Base-by-base conservation (phyloP, 2,797 vertebrate species). In the Pipistrellus pipistrellus region DNA sequence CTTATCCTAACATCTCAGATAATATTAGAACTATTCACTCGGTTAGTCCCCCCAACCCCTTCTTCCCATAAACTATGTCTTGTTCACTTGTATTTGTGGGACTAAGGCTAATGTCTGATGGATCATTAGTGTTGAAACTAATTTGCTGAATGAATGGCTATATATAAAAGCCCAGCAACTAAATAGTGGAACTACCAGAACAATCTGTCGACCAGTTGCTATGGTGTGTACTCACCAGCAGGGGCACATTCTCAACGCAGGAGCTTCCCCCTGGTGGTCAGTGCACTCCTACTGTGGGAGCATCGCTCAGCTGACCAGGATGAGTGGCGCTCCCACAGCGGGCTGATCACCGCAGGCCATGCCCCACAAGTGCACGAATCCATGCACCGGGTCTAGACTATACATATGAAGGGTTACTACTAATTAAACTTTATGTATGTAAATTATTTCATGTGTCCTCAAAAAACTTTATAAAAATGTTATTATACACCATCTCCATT, bases 131-230 rank as follows among this genome's bases (percentile, higher is more conserved):
- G 81, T 25, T 83, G 18, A 94, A 77, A 94, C 84, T 82, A 57
- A 91, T 66, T 57, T 95, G 38, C 68, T 73, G 41, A 92, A 85
- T 57, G 30, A 93, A 92, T 30, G 83, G 69, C 51, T 88, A 94
- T 27, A 93, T 68, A 89, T 62, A 62, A 62, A 62, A 62, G 59
- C 59, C 59, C 27, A 30, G 59, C 2, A 2, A 62, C 12, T 62
- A 27, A 62, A 62, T 1, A 27, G 59, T 62, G 25, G 27, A 62
- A 62, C 59, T 62, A 62, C 6, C 12, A 30, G 12, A 62, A 62
- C 5, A 6, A 62, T 27, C 0, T 27, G 59, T 62, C 1, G 6
- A 62, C 59, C 59, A 62, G 59, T 62, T 62, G 59, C 59, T 30
- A 30, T 30, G 59, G 30, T 14, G 59, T 62, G 27, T 27, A 62